These are phyloP conservation scores for Caenorhabditis brenneri DNA, from an alignment of 1,140 invertebrate genomes.

Conservation along the genomic window DNA sequence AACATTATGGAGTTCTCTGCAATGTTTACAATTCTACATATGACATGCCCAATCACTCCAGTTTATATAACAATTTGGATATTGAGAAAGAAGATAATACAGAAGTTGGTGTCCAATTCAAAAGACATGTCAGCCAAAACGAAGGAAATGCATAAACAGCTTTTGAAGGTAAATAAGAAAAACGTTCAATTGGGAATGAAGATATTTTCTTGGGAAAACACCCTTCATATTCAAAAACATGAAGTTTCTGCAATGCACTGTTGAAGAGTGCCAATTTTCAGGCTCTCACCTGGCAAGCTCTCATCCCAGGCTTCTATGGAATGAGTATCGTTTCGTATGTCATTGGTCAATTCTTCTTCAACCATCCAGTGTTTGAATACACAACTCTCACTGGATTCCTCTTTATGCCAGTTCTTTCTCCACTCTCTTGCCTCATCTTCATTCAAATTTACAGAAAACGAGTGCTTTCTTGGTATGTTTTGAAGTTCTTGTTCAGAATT, in stretches of 20 bases:
- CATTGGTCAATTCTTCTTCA: background rate
- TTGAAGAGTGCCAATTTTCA: too few species aligned
- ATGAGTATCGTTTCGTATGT: background rate
- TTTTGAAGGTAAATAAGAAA: constrained; percentile 18
- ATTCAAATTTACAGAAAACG: constrained; percentile 26
- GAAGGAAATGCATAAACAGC: constrained; percentile 34
- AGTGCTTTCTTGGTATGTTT: background rate
- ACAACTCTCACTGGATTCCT: constrained; percentile 5
- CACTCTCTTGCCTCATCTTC: constrained; percentile 1
- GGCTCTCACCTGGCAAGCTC: constrained; percentile 23
- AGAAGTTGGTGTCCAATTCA: background rate
- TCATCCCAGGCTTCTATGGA: constrained; percentile 16
- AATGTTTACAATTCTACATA: constrained; percentile 21
- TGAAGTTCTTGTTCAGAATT: background rate
- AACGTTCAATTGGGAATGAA: background rate
- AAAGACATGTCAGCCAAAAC: constrained; percentile 26
- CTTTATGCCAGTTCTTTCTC: constrained; percentile 21
- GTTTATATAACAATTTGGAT: constrained; percentile 24
- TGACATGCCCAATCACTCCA: constrained; percentile 15
- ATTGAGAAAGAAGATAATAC: constrained; percentile 35
- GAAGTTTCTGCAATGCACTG: too few species aligned
- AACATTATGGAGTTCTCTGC: constrained; percentile 4
- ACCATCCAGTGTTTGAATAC: background rate
- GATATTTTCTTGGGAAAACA: too few species aligned
- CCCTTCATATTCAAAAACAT: too few species aligned